A percentile compares a stretch with the other conserved stretches of the same genome.
These are phyloP conservation scores for Xanthia togata DNA, from an alignment of 2,888 invertebrate species.

Conservation along the genomic window DNA sequence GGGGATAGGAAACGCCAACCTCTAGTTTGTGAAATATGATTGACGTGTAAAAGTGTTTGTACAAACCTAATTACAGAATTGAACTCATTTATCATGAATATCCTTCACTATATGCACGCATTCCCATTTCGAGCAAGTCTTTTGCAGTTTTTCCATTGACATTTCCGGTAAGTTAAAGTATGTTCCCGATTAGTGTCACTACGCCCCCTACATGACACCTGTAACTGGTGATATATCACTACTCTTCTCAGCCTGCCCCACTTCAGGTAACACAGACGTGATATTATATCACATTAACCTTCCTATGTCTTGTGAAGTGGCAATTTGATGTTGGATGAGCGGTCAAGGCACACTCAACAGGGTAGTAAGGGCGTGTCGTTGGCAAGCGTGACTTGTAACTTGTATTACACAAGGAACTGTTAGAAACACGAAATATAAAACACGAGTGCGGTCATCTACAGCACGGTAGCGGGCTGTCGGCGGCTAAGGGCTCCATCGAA, in stretches of 20 bases:
- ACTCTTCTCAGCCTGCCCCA: background rate
- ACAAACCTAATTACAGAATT: background rate
- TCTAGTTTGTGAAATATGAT: background rate
- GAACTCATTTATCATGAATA: background rate
- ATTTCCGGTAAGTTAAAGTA: background rate
- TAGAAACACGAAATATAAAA: conserved; percentile 15
- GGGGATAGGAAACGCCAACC: background rate
- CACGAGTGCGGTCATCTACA: background rate
- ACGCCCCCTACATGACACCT: background rate
- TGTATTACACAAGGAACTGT: conserved; percentile 19
- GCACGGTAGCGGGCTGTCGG: background rate
- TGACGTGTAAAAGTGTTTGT: background rate
- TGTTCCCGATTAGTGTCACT: background rate
- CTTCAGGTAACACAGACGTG: background rate
- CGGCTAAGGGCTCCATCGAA: background rate
- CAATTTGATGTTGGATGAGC: conserved; percentile 10
- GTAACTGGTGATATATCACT: background rate
- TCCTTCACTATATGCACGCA: background rate
- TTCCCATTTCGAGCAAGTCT: background rate
- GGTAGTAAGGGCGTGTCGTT: conserved; percentile 9
- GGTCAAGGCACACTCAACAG: conserved; percentile 6
- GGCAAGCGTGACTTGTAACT: conserved; percentile 7
- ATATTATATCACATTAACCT: too few species aligned
- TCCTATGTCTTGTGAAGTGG: conserved; percentile 21
- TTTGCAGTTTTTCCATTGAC: background rate